phyloP scores from a whole-genome alignment of 2,113 vertebrate genomes.

The Pardalotus punctatus region DNA sequence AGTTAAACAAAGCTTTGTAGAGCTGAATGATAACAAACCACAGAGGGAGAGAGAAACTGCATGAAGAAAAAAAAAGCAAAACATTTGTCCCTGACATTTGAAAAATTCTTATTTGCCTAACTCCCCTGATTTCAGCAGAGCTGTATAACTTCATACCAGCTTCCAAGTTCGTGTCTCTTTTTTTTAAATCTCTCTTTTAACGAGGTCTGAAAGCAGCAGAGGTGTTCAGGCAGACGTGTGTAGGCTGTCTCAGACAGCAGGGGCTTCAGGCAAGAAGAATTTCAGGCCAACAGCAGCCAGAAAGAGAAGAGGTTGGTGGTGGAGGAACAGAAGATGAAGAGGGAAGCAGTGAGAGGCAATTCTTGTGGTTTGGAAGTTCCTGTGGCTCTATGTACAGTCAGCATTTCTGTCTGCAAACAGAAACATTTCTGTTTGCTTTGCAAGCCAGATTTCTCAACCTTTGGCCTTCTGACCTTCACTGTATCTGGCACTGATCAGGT shows the following conservation, averaged over 20 bases:
- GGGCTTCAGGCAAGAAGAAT: slow-evolving; percentile 61
- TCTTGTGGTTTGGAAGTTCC: slow-evolving; percentile 69
- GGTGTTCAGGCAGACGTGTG: slow-evolving; percentile 21
- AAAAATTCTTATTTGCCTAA: slow-evolving; percentile 10
- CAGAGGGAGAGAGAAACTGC: not conserved
- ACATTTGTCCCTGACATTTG: slow-evolving; percentile 15
- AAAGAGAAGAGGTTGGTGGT: slow-evolving; percentile 42
- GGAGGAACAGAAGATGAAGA: slow-evolving; percentile 60
- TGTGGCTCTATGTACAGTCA: slow-evolving; percentile 66
- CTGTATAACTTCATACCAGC: not conserved
- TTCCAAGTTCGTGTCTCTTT: not conserved
- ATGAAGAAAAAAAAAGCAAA: not conserved
- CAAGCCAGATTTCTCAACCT: slow-evolving; percentile 63
- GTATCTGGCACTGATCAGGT: slow-evolving; percentile 38
- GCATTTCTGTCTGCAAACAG: slow-evolving; percentile 63
- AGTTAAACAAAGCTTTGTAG: slow-evolving; percentile 44
- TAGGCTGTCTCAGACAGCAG: slow-evolving; percentile 58
- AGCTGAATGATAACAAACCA: slow-evolving; percentile 51
- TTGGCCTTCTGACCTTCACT: slow-evolving; percentile 61
- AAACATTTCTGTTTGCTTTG: slow-evolving; percentile 60
- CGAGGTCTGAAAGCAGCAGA: not conserved
- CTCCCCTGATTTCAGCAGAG: not conserved
- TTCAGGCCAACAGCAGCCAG: slow-evolving; percentile 40
- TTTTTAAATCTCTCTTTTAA: not conserved
- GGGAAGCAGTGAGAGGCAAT: slow-evolving; percentile 61